Percentiles rank a stretch among this genome's conserved stretches.
Evolutionary conservation across 2,888 invertebrate genomes (phyloP).

Genomic region (Eremobia ochroleuca): DNA sequence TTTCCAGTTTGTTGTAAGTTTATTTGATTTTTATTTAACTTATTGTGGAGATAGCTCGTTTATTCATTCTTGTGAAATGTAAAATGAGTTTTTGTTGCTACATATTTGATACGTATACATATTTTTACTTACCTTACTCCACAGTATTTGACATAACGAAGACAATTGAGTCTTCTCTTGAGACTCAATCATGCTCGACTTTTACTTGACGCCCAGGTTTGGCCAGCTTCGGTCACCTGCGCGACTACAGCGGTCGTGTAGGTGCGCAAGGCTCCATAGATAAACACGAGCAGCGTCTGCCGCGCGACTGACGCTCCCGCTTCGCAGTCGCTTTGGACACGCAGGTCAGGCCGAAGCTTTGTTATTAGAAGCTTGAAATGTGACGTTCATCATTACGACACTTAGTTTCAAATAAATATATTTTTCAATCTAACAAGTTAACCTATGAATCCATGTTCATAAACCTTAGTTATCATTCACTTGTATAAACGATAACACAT

Average conservation of each 20-base stretch:
- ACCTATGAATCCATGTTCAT: background rate
- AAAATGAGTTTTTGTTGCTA: background rate
- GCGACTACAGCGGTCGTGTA: no score
- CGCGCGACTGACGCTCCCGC: no score
- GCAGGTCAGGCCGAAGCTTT: no score
- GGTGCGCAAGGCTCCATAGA: no score
- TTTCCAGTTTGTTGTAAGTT: conserved; percentile 12
- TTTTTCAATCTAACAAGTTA: background rate
- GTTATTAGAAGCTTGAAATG: background rate
- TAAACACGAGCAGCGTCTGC: no score
- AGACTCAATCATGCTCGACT: no score
- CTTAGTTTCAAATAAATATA: background rate
- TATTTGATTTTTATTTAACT: conserved; percentile 31
- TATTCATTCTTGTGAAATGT: background rate
- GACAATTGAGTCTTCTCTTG: background rate
- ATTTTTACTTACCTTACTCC: no score
- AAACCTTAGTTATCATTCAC: background rate
- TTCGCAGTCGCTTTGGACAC: no score
- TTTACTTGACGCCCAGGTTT: no score
- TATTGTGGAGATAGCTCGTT: conserved; percentile 3
- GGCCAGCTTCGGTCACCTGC: no score
- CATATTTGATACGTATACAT: background rate
- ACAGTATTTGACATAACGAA: background rate
- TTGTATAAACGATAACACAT: background rate
- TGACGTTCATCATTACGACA: background rate